phyloP scores from a whole-genome alignment of 1,140 invertebrate species.

The Brachionus koreanus region DNA sequence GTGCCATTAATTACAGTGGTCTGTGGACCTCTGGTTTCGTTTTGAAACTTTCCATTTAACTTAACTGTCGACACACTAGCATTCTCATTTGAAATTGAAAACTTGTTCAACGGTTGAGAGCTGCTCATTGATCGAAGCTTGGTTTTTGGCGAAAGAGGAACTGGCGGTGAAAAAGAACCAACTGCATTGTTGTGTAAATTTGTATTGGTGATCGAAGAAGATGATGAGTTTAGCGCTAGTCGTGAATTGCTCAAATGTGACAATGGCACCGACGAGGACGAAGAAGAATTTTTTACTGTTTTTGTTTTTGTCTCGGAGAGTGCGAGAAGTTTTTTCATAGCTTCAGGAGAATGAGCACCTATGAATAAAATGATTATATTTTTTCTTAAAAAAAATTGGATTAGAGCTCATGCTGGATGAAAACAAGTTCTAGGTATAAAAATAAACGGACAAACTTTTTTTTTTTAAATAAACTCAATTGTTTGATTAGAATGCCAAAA shows the following conservation, averaged over 20 bases:
- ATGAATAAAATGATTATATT: not conserved
- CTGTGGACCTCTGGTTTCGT: not conserved
- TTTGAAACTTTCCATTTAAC: slow-evolving; percentile 2
- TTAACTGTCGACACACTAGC: slow-evolving; percentile 21
- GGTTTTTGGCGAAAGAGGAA: slow-evolving; percentile 13
- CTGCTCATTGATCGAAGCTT: slow-evolving; percentile 19
- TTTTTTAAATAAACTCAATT: no score
- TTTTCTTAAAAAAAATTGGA: not conserved
- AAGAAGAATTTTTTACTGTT: slow-evolving; percentile 42
- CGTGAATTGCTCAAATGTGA: slow-evolving; percentile 17
- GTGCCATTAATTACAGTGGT: not conserved
- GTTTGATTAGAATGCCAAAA: no score
- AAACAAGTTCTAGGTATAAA: not conserved
- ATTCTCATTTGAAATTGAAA: not conserved
- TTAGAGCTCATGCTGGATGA: not conserved
- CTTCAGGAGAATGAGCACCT: slow-evolving; percentile 41
- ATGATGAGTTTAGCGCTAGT: not conserved
- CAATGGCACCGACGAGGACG: slow-evolving; percentile 16
- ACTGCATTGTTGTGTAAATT: not conserved
- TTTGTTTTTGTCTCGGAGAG: slow-evolving; percentile 37
- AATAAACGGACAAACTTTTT: no score
- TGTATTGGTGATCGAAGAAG: not conserved
- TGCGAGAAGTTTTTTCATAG: slow-evolving; percentile 20
- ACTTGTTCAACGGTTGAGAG: slow-evolving; percentile 19
- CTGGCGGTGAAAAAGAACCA: slow-evolving; percentile 13